Evolutionary conservation across 2,888 invertebrate species (phyloP), one percentile per base, ranked within the genome.

Genomic region (Slavum lentiscoides): DNA sequence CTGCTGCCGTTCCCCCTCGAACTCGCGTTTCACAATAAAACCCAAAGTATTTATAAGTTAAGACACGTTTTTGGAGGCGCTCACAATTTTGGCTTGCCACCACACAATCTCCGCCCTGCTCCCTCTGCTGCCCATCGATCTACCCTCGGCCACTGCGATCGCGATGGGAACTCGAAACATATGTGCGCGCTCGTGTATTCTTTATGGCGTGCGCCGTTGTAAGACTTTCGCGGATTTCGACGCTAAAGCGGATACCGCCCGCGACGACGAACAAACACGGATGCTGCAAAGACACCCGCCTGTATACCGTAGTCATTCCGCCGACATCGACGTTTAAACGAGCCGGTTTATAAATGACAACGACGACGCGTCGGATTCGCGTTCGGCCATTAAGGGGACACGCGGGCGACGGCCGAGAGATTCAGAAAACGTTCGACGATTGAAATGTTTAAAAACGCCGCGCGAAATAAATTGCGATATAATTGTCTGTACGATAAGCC

Each of bases 31-130:
- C 49, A 15, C 7, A 49, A 49, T 49, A 49, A 49, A 49, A 53
- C 21, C 68, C 68, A n/a, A n/a, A 61, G 66, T 67, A 23, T 77
- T 77, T 77, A 70, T 64, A 70, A 77, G 69, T 77, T 70, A 70
- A 77, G 37, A 77, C 77, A 77, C 77, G 77, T 30, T 30, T 77
- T 21, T 59, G 11, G 55, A 37, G 77, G 53, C 64, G 62, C 39
- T 70, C 62, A 53, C 61, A 19, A 70, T 77, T 77, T 64, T 13
- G 77, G 70, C 70, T 75, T 66, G 39, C 13, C 30, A 30, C 30
- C 30, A 30, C 4, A 4, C 30, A 30, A 2, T 7, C 43, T 7
- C 9, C 30, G 9, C 6, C 21, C 19, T 61, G 30, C 23, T 3
- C 21, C 39, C 53, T 1, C 21, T 5, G 17, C 19, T 0, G 1